phyloP scores from a whole-genome alignment of 2,113 vertebrate genomes.

The Pygoscelis antarcticus region DNA sequence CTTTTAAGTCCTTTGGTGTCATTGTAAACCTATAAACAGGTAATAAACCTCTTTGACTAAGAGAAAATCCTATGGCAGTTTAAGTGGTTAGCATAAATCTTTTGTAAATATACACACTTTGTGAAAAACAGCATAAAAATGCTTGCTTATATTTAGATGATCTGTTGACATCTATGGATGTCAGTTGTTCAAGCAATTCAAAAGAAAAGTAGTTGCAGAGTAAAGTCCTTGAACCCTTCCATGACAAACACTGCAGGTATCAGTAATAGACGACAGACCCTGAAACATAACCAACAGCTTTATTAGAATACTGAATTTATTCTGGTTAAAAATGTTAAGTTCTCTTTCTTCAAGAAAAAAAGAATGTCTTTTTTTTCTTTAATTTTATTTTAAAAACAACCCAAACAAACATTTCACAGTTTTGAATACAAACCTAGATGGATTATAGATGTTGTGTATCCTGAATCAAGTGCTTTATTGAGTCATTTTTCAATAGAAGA shows the following conservation, averaged over 20 bases:
- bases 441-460: not conserved
- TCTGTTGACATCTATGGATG: not conserved
- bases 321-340: not conserved
- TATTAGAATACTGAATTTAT: not conserved
- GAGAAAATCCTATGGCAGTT: not conserved
- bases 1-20: not conserved
- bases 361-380: not conserved
- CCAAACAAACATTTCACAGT: accelerated
- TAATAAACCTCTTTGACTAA: not conserved
- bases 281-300: not conserved
- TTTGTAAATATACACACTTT: not conserved
- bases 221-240: not conserved
- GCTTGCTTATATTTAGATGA: not conserved
- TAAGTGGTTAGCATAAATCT: not conserved
- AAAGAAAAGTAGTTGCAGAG: not conserved
- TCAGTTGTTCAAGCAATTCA: not conserved
- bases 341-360: not conserved
- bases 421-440: not conserved
- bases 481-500: not conserved
- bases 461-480: not conserved
- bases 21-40: not conserved
- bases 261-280: not conserved
- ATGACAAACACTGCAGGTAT: not conserved
- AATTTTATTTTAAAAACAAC: not conserved
- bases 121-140: not conserved